A percentile compares a stretch with the other conserved stretches of the same genome.
Conservation (phyloP, 2,797 vertebrate species). For the Periophthalmus magnuspinnatus region DNA sequence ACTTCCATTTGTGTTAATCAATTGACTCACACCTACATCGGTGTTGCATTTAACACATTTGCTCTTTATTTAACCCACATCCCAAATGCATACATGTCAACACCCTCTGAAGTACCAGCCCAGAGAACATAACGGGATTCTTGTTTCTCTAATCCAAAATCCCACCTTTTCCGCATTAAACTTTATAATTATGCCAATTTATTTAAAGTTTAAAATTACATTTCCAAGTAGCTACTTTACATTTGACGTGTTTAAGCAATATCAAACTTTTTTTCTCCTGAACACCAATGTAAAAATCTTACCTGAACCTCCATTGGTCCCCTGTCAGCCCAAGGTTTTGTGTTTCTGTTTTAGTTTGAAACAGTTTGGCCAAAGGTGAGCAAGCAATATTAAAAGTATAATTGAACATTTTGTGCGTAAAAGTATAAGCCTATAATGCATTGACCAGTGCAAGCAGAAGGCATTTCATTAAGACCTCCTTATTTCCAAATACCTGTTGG, state of each 20-base stretch:
- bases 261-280: conserved; percentile 29
- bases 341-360: conserved; percentile 36
- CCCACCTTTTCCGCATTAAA: neutral
- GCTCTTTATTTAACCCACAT: neutral
- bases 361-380: conserved; percentile 57
- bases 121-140: neutral
- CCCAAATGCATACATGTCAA: neutral
- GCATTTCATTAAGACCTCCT: conserved; percentile 61
- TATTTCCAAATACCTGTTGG: conserved; percentile 63
- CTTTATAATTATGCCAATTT: neutral
- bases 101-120: neutral
- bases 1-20: neutral
- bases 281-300: conserved; percentile 34
- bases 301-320: conserved; percentile 19
- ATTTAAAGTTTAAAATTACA: neutral
- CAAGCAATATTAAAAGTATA: conserved; percentile 49
- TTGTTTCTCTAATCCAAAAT: neutral
- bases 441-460: conserved; percentile 43
- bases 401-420: conserved; percentile 25
- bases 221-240: neutral
- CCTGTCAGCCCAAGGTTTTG: conserved; percentile 13
- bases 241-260: conserved; percentile 30
- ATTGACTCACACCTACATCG: neutral
- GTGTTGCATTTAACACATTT: too few relatives aligned
- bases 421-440: conserved; percentile 24